Conservation (phyloP, 23 tunicate genomes). For the Halocynthia aurantium region DNA sequence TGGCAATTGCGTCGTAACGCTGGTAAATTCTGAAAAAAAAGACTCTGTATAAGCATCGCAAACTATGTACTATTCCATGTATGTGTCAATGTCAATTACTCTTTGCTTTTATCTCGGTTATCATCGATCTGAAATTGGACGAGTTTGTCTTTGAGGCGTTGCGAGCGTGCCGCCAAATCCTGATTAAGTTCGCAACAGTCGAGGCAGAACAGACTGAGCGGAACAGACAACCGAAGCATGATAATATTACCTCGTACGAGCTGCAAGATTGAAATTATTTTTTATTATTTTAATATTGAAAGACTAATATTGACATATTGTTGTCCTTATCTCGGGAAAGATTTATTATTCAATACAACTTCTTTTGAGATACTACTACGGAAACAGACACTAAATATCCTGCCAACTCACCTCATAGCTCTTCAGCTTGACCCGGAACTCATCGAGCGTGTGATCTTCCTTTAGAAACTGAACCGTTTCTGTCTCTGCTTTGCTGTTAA, state of each 20-base stretch:
- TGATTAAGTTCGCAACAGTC: constrained; percentile 75
- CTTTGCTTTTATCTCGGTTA: constrained; percentile 79
- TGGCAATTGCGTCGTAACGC: constrained; percentile 86
- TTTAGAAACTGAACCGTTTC: constrained; percentile 65
- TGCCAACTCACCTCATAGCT: constrained; percentile 89
- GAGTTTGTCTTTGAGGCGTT: constrained; percentile 61
- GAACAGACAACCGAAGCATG: constrained; percentile 41
- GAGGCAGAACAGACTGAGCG: constrained; percentile 72
- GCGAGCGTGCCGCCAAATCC: constrained; percentile 59
- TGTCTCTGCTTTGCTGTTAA: constrained; percentile 60
- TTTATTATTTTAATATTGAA: not conserved
- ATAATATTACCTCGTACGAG: constrained; percentile 47
- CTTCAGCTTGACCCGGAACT: constrained; percentile 38
- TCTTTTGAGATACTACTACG: not conserved
- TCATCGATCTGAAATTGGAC: constrained; percentile 49
- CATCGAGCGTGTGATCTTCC: constrained; percentile 58
- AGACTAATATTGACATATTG: not conserved
- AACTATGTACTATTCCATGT: too few species aligned
- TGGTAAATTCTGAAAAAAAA: constrained; percentile 58
- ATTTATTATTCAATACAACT: not conserved
- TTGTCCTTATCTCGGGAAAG: not conserved
- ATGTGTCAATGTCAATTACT: constrained; percentile 22
- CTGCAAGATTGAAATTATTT: constrained; percentile 17
- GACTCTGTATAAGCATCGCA: not conserved
- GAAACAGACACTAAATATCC: not conserved